phyloP scores from a whole-genome alignment of 2,888 invertebrate species.

The Nudaria mundana region DNA sequence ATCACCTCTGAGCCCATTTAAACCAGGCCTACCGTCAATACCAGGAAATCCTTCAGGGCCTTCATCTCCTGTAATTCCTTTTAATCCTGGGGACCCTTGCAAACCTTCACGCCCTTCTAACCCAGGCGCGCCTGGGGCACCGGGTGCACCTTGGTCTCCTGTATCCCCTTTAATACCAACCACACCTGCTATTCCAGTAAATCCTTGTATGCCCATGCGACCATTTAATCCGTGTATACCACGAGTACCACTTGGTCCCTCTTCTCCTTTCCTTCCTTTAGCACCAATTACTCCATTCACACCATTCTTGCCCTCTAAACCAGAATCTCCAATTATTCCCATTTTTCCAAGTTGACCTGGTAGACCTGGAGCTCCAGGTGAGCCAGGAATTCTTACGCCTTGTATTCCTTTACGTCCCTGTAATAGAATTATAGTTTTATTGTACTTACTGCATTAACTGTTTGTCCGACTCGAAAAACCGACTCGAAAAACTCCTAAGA shows the following conservation, averaged over 20 bases:
- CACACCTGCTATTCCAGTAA: conserved; percentile 65
- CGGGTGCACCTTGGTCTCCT: conserved; percentile 89
- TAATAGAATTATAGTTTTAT: conserved; percentile 10
- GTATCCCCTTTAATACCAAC: conserved; percentile 49
- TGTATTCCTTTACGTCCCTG: conserved; percentile 68
- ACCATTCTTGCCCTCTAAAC: conserved; percentile 67
- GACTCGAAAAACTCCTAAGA: too few relatives aligned
- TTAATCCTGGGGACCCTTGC: conserved; percentile 43
- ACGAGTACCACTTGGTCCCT: conserved; percentile 60
- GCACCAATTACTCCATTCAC: conserved; percentile 62
- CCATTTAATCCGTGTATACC: conserved; percentile 63
- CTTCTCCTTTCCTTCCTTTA: conserved; percentile 81
- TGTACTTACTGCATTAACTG: not conserved
- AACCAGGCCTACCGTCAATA: conserved; percentile 49
- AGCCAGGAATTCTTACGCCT: conserved; percentile 19
- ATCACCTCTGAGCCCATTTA: conserved; percentile 73
- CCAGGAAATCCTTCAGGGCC: conserved; percentile 49
- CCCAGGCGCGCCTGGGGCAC: conserved; percentile 59
- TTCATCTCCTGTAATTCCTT: conserved; percentile 46
- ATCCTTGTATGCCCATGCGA: conserved; percentile 58
- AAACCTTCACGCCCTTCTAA: conserved; percentile 59
- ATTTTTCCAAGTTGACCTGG: conserved; percentile 85
- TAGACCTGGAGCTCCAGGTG: conserved; percentile 83
- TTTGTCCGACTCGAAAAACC: too few relatives aligned
- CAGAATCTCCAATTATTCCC: conserved; percentile 81